These are phyloP conservation scores for Limonius californicus DNA, from an alignment of 1,140 invertebrate genomes.

Conservation along the genomic window DNA sequence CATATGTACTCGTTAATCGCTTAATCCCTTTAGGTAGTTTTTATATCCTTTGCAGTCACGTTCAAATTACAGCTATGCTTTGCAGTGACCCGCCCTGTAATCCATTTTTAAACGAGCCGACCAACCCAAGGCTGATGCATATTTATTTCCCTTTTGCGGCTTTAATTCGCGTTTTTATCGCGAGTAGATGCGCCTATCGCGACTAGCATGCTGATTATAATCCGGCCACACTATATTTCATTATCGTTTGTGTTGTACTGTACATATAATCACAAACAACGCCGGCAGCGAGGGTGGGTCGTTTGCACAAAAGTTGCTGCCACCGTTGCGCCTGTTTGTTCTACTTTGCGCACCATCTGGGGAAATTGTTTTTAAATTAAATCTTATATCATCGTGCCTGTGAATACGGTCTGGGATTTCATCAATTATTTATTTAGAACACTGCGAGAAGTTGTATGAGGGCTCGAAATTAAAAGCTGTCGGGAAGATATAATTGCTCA, in stretches of 20 bases:
- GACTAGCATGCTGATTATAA: conserved; percentile 13
- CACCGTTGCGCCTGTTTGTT: conserved; percentile 11
- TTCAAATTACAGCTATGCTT: conserved; percentile 29
- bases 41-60: conserved; percentile 26
- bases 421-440: conserved; percentile 35
- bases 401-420: conserved; percentile 26
- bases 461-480: conserved; percentile 35
- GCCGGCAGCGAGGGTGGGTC: background rate
- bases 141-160: conserved; percentile 27
- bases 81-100: conserved; percentile 25
- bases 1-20: conserved; percentile 31
- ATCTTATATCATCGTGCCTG: conserved; percentile 28
- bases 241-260: conserved; percentile 14
- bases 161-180: conserved; percentile 22
- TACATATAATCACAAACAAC: conserved; percentile 5
- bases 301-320: conserved; percentile 4
- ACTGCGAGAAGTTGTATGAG: conserved; percentile 24
- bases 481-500: conserved; percentile 36
- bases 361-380: conserved; percentile 32
- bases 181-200: conserved; percentile 18
- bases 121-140: conserved; percentile 28
- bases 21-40: conserved; percentile 27
- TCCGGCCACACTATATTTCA: conserved; percentile 8
- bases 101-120: conserved; percentile 29
- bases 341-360: conserved; percentile 25